Conservation (phyloP, 2,797 vertebrate genomes). For the Hypotaenidia philippensis region DNA sequence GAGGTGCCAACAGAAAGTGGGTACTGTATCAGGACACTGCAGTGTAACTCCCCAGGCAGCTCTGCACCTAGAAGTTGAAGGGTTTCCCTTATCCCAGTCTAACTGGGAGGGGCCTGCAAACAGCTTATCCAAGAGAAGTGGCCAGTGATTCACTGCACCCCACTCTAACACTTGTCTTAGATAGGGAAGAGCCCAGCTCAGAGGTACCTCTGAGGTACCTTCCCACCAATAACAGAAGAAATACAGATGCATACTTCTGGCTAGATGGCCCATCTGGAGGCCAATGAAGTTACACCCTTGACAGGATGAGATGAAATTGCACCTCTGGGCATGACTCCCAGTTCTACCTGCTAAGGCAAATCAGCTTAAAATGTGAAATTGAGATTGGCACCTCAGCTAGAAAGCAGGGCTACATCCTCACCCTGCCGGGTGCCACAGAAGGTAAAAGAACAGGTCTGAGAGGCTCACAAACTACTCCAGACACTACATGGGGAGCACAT, state of each 20-base stretch:
- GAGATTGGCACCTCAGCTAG: not conserved
- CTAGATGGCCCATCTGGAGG: not conserved
- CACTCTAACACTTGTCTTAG: fast-evolving
- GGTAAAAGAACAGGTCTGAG: not conserved
- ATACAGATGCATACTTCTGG: not conserved
- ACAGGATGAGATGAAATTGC: not conserved
- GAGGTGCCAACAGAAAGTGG: not conserved
- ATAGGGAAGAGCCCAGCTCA: not conserved
- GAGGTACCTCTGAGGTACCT: not conserved
- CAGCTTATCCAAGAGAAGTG: not conserved
- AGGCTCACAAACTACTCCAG: not conserved
- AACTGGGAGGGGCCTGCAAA: not conserved
- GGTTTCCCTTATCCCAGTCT: not conserved
- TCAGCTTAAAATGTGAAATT: not conserved
- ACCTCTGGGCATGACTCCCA: not conserved
- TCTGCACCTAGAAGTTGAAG: not conserved
- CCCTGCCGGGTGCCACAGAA: not conserved
- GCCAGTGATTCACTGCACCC: not conserved
- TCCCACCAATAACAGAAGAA: not conserved
- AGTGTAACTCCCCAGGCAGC: not conserved
- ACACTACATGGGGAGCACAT: not conserved
- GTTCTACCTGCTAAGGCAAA: not conserved
- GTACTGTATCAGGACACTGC: not conserved
- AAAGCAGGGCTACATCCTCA: not conserved
- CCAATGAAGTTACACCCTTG: not conserved